Conservation (phyloP, 2,888 invertebrate species). For the Conops quadrifasciatus region DNA sequence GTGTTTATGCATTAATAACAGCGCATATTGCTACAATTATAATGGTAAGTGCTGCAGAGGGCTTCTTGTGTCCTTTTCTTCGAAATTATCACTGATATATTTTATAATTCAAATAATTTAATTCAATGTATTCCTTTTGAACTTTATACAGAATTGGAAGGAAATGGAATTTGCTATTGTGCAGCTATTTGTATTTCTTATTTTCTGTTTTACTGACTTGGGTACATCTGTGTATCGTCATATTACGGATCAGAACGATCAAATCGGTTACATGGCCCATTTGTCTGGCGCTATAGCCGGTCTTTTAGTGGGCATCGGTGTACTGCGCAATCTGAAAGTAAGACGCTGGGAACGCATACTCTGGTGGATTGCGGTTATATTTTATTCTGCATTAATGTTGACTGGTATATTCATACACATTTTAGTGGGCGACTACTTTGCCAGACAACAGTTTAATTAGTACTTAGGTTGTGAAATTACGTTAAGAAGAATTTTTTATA, state of each 20-base stretch:
- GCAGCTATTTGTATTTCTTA: conserved; percentile 82
- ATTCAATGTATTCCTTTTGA: conserved; percentile 3
- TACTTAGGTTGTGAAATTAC: background rate
- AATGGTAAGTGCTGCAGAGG: conserved; percentile 68
- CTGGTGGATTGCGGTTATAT: conserved; percentile 82
- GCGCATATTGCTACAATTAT: conserved; percentile 93
- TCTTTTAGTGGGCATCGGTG: conserved; percentile 79
- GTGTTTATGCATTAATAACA: conserved; percentile 92
- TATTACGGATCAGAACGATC: conserved; percentile 73
- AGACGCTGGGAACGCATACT: conserved; percentile 81
- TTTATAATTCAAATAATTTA: background rate
- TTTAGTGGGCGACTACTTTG: conserved; percentile 71
- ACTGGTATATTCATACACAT: conserved; percentile 79
- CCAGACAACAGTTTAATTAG: conserved; percentile 58
- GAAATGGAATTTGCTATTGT: conserved; percentile 95
- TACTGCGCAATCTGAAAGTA: conserved; percentile 83
- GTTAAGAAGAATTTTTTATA: background rate
- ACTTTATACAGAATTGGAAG: conserved; percentile 82
- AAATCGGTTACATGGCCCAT: conserved; percentile 95
- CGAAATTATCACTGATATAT: too few relatives aligned
- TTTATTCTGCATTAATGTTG: conserved; percentile 76
- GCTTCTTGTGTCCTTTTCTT: too few relatives aligned
- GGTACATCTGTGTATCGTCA: conserved; percentile 93
- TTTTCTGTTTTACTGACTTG: conserved; percentile 84
- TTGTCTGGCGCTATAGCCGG: conserved; percentile 92